Conservation (phyloP, 2,797 vertebrate genomes). For the Pangasius sanitwongsei region DNA sequence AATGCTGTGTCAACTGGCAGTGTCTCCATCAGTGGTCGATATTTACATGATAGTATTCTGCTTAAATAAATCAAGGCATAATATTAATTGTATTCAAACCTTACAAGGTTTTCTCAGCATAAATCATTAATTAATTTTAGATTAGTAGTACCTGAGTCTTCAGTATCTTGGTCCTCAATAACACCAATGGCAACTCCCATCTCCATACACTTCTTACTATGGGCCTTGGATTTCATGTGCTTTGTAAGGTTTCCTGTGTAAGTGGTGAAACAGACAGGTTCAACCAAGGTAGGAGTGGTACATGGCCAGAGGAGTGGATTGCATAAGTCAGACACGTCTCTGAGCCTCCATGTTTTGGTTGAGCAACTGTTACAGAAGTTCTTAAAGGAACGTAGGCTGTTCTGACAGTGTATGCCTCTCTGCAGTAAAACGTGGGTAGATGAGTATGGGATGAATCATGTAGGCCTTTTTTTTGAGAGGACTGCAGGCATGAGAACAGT, state of each 20-base stretch:
- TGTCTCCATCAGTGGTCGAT: background rate
- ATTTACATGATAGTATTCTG: background rate
- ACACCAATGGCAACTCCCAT: constrained; percentile 89
- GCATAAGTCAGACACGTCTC: constrained; percentile 59
- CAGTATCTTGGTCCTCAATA: constrained; percentile 91
- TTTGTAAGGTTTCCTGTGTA: constrained; percentile 95
- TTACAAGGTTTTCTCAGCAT: background rate
- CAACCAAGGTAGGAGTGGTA: constrained; percentile 38
- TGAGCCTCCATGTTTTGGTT: constrained; percentile 66
- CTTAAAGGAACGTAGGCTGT: constrained; percentile 76
- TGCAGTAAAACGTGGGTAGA: constrained; percentile 74
- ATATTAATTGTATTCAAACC: background rate
- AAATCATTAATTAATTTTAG: background rate
- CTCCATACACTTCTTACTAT: constrained; percentile 99
- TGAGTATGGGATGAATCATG: constrained; percentile 76
- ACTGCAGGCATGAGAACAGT: constrained; percentile 51
- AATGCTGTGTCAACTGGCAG: background rate
- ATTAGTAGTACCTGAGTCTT: constrained; percentile 87
- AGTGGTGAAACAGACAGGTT: constrained; percentile 43
- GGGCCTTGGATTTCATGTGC: constrained; percentile 99
- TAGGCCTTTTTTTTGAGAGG: constrained; percentile 65
- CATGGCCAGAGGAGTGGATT: constrained; percentile 47
- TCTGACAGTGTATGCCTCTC: constrained; percentile 73
- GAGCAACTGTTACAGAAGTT: constrained; percentile 77
- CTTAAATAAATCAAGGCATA: background rate